Percentiles rank a stretch among this genome's conserved stretches.
Conservation (phyloP, 2,888 invertebrate species). For the Mythimna ferrago region DNA sequence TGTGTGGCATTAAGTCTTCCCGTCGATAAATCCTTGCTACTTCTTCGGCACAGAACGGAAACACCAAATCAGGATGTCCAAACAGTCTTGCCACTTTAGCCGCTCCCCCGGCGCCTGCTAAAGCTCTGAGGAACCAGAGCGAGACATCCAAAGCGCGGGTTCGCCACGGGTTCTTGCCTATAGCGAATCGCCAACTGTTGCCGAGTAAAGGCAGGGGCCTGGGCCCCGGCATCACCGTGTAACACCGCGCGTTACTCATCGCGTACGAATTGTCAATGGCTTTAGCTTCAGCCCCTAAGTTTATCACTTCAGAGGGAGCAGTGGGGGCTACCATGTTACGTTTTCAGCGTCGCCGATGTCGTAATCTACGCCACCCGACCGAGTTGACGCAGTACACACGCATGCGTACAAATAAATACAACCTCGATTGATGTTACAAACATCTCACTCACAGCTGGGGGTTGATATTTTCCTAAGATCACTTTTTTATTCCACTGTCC, state of each 20-base stretch:
- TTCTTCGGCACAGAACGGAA: conserved; percentile 94
- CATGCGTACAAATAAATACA: conserved; percentile 67
- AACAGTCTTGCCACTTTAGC: conserved; percentile 93
- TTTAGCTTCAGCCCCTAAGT: conserved; percentile 77
- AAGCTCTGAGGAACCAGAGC: conserved; percentile 86
- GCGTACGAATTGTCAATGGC: conserved; percentile 78
- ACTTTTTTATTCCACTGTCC: not conserved
- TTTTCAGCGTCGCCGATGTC: conserved; percentile 80
- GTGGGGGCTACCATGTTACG: conserved; percentile 84
- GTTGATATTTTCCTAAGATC: conserved; percentile 13
- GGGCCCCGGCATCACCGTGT: conserved; percentile 94
- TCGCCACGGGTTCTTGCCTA: conserved; percentile 85
- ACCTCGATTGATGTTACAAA: conserved; percentile 51
- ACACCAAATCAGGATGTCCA: conserved; percentile 94
- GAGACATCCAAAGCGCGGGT: conserved; percentile 90
- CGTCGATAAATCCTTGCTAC: conserved; percentile 93
- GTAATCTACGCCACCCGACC: conserved; percentile 77
- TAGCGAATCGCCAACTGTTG: conserved; percentile 95
- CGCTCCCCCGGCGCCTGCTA: conserved; percentile 88
- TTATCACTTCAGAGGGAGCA: conserved; percentile 67
- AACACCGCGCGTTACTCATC: conserved; percentile 88
- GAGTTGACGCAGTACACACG: conserved; percentile 72
- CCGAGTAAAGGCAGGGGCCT: conserved; percentile 93
- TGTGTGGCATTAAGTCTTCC: conserved; percentile 93
- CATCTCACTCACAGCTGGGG: conserved; percentile 37